Conservation (phyloP, 1,140 invertebrate species). For the Camponotus vicinus region DNA sequence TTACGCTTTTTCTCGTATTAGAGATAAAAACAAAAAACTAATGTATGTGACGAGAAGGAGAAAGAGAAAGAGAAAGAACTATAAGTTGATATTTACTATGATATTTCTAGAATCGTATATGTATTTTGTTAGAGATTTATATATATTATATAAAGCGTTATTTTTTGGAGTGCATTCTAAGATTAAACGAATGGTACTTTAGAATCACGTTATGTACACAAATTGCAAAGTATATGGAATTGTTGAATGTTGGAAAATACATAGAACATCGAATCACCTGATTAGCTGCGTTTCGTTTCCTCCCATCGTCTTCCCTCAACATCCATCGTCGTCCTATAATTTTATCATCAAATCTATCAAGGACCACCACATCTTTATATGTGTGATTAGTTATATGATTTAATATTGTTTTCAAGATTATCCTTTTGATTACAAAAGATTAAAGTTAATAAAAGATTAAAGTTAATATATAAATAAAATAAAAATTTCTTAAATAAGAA, state of each 20-base stretch:
- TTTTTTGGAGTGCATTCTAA: constrained; percentile 44
- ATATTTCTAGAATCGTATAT: constrained; percentile 37
- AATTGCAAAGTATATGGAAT: constrained; percentile 81
- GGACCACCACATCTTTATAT: not conserved
- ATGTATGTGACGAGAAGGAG: not conserved
- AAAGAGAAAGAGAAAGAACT: not conserved
- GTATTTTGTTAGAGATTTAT: constrained; percentile 7
- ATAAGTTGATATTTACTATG: constrained; percentile 12
- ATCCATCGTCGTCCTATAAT: constrained; percentile 11
- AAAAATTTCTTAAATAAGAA: not conserved
- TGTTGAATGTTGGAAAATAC: constrained; percentile 84
- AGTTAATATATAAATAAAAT: not conserved
- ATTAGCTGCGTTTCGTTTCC: constrained; percentile 83
- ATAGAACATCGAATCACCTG: constrained; percentile 81
- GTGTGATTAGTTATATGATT: not conserved
- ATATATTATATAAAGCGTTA: constrained; percentile 7
- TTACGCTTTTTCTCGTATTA: constrained; percentile 28
- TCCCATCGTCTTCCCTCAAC: constrained; percentile 60
- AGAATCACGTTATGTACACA: constrained; percentile 79
- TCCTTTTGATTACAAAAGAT: not conserved
- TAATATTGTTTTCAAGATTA: not conserved
- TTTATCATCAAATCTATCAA: constrained; percentile 20
- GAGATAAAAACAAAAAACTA: constrained; percentile 10
- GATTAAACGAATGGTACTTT: constrained; percentile 62
- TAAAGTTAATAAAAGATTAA: not conserved